phyloP scores from a whole-genome alignment of 2,113 vertebrate genomes.

The Globicephala melas region DNA sequence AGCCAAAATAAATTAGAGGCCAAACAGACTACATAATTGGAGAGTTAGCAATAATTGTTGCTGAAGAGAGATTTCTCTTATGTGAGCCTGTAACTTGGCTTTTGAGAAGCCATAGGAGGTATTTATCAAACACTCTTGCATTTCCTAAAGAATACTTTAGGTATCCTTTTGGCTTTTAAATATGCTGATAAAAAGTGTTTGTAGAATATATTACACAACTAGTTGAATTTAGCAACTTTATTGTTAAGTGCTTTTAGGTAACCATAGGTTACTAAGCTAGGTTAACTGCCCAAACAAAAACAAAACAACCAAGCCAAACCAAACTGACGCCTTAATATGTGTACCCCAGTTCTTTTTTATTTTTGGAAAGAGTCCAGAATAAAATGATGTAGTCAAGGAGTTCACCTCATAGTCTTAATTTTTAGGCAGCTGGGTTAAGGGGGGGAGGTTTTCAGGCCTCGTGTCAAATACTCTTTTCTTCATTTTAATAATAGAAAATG shows the following conservation, averaged over 20 bases:
- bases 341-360: background rate
- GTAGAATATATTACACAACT: background rate
- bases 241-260: background rate
- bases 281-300: background rate
- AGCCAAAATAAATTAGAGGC: conserved; percentile 45
- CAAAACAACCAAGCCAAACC: background rate
- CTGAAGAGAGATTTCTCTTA: background rate
- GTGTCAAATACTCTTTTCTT: background rate
- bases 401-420: background rate
- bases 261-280: background rate
- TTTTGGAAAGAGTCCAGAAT: conserved; percentile 23
- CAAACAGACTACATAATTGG: conserved; percentile 33
- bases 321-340: background rate
- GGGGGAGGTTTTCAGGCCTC: background rate
- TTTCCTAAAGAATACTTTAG: background rate
- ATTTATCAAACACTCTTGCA: background rate
- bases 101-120: background rate
- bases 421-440: background rate
- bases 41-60: conserved; percentile 42
- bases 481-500: conserved; percentile 26
- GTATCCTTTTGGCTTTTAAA: conserved; percentile 5
- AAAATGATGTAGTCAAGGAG: background rate
- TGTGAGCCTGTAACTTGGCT: background rate
- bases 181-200: background rate
- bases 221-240: conserved; percentile 20